Conservation (phyloP, 2,113 vertebrate species). For the Muscicapa adusta region DNA sequence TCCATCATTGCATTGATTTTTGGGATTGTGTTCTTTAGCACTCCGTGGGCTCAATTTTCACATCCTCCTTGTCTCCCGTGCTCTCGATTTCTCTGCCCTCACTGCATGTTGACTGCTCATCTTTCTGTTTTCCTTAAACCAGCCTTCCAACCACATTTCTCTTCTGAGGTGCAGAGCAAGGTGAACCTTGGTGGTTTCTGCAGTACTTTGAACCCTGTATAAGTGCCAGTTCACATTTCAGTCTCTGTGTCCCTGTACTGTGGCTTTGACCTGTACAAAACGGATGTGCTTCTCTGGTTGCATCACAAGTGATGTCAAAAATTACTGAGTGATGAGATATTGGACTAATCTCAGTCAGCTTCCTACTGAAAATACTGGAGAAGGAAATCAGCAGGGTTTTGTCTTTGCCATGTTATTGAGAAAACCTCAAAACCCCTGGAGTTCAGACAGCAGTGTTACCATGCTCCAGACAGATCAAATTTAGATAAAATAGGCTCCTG, state of each 20-base stretch:
- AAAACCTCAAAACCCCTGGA: neutral
- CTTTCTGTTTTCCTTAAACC: neutral
- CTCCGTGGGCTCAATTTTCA: slow-evolving; percentile 35
- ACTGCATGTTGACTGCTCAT: neutral
- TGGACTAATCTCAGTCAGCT: neutral
- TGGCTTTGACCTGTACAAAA: neutral
- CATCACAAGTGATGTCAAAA: neutral
- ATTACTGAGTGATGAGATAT: neutral
- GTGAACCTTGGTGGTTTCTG: neutral
- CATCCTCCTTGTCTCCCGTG: neutral
- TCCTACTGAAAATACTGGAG: neutral
- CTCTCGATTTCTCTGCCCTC: neutral
- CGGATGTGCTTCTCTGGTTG: neutral
- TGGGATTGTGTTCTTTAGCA: slow-evolving; percentile 21
- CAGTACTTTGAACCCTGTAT: neutral
- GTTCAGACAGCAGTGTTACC: neutral
- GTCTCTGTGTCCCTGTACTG: neutral
- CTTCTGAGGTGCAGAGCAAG: neutral
- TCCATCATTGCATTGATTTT: slow-evolving; percentile 60
- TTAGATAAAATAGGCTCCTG: neutral
- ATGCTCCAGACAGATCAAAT: neutral
- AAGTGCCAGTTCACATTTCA: neutral
- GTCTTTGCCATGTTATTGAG: neutral
- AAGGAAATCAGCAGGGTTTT: neutral
- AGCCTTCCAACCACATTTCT: neutral